Percentiles rank a stretch among this genome's conserved stretches.
Evolutionary conservation across 2,888 invertebrate genomes (phyloP).

Genomic region (Dione vanillae): DNA sequence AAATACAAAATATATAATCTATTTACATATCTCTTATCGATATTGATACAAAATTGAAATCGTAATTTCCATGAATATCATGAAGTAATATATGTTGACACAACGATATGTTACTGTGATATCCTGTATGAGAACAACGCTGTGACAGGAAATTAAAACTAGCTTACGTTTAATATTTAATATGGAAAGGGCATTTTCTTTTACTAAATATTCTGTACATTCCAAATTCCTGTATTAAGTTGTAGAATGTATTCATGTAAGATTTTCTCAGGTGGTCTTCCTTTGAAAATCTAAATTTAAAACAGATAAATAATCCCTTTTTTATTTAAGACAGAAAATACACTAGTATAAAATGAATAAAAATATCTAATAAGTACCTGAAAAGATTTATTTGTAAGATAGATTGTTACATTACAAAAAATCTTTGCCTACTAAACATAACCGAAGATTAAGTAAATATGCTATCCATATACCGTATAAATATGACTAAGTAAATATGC

Average conservation of each 20-base stretch:
- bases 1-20: background rate
- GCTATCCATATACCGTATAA: too few species aligned
- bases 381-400: too few species aligned
- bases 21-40: background rate
- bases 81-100: slow-evolving; percentile 11
- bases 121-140: slow-evolving; percentile 13
- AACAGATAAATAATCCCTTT: too few species aligned
- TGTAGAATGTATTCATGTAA: background rate
- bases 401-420: too few species aligned
- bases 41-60: slow-evolving; percentile 11
- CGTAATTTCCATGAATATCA: background rate
- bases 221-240: background rate
- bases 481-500: too few species aligned
- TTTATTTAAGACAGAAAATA: too few species aligned
- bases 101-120: slow-evolving; percentile 17
- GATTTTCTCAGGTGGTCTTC: background rate
- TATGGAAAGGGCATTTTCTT: slow-evolving; percentile 1
- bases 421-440: background rate
- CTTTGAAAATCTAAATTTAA: too few species aligned
- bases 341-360: too few species aligned
- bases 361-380: too few species aligned
- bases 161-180: slow-evolving; percentile 18
- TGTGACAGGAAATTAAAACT: slow-evolving; percentile 35
- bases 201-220: background rate
- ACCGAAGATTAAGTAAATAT: background rate